Evolutionary conservation across 2,113 vertebrate genomes (phyloP), one percentile per base, ranked within the genome.

Genomic region (Camelus bactrianus): DNA sequence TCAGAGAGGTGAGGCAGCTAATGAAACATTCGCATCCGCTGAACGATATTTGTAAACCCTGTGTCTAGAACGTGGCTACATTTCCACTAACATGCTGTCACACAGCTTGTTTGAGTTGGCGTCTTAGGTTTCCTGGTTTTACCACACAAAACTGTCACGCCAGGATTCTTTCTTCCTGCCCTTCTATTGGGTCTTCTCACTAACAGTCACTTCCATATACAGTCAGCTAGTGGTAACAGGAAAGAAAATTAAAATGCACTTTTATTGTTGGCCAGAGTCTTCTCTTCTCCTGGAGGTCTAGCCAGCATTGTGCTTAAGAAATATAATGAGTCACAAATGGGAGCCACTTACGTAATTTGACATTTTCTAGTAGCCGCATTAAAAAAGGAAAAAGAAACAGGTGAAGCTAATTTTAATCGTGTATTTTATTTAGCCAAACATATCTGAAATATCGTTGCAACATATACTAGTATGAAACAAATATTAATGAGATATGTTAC

Each of bases 241-340:
- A 32, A 81, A 16, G 0, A 35, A 76, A 73, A 84, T 0, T 0
- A 93, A 94, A 79, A 42, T 1, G 0, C 3, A 77, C 93, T 96
- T 91, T 58, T 83, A 4, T 69, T 28, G 10, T 81, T 89, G 14
- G 26, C 94, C 77, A 65, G 90, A 62, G 20, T 93, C 19, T 92
- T 91, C 7, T 96, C 93, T 98, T 58, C 32, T 90, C 89, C 82
- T 75, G 65, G 76, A 48, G 54, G 35, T 92, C n/a, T 58, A 50
- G 7, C 24, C 32, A 69, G 32, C 0, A 1, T 9, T 38, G 5
- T 22, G 12, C 17, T 14, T 42, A 62, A 62, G 22, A 92, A 82
- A 82, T n/a, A 6, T 35, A 73, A 88, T 50, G 52, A 75, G 28
- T 67, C 58, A 80, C 32, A 52, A 58, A 32, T 8, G 0, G 16